A percentile compares a stretch with the other conserved stretches of the same genome.
phyloP scores from a whole-genome alignment of 1,140 invertebrate species.

The Bombus polaris region DNA sequence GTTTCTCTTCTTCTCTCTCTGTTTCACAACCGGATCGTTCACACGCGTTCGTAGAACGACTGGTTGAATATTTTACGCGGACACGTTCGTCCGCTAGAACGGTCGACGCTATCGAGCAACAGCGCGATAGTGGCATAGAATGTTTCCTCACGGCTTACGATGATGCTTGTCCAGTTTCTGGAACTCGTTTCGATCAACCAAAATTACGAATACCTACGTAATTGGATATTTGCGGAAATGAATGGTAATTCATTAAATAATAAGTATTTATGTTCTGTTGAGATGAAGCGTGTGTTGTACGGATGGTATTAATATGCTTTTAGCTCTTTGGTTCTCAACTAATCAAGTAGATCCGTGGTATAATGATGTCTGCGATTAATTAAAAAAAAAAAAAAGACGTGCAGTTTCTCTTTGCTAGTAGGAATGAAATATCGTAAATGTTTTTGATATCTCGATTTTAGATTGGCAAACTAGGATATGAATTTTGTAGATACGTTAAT shows the following conservation, averaged over 20 bases:
- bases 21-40: constrained; percentile 1
- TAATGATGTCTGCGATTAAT: no score
- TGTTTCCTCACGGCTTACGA: neutral
- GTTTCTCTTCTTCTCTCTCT: neutral
- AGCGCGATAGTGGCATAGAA: neutral
- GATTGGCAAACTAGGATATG: no score
- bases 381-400: neutral
- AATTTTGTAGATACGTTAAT: no score
- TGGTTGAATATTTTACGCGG: constrained; percentile 24
- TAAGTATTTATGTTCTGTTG: neutral
- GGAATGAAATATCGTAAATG: no score
- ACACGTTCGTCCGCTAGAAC: neutral
- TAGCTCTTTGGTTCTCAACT: neutral
- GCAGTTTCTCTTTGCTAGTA: no score
- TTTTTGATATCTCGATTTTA: no score
- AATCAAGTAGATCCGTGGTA: no score
- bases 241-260: neutral
- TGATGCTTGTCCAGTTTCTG: neutral
- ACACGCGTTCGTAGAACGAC: constrained; percentile 20
- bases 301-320: neutral
- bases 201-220: neutral
- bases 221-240: neutral
- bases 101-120: neutral
- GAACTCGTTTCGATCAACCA: neutral
- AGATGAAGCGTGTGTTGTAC: neutral